Conservation (phyloP, 2,888 invertebrate species). For the Scaptomyza tumidula region DNA sequence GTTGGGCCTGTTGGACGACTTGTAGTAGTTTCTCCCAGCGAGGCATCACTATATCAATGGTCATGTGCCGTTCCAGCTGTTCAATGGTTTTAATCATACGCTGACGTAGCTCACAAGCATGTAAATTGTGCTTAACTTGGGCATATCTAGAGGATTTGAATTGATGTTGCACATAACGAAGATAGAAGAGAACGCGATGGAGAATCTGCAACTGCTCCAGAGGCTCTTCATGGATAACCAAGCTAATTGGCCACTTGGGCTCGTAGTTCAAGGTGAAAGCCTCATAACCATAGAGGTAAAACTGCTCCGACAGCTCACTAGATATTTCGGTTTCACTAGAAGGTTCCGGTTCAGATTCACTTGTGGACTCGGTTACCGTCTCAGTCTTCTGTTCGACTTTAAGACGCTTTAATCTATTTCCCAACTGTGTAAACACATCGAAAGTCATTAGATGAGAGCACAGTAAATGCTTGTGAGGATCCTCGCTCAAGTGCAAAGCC, state of each 20-base stretch:
- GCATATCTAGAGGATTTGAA: constrained; percentile 1
- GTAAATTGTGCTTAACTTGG: background rate
- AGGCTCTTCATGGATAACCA: constrained; percentile 46
- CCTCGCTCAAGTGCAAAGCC: constrained; percentile 27
- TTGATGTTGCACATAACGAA: constrained; percentile 53
- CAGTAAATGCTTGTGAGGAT: constrained; percentile 51
- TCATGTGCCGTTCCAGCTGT: constrained; percentile 58
- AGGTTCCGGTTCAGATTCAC: background rate
- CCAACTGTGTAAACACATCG: constrained; percentile 48
- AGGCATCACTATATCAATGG: constrained; percentile 47
- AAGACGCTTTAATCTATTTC: background rate
- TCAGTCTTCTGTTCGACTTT: background rate
- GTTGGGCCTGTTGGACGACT: constrained; percentile 17
- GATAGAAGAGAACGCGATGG: constrained; percentile 59
- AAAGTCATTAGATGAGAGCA: constrained; percentile 41
- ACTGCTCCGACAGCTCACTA: constrained; percentile 6
- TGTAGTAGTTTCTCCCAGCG: constrained; percentile 42
- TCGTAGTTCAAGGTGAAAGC: constrained; percentile 47
- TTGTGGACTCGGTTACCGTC: background rate
- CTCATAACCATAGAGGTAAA: constrained; percentile 49
- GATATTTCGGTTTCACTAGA: background rate
- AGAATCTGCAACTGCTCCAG: constrained; percentile 57
- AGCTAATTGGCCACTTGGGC: constrained; percentile 59
- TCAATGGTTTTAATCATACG: constrained; percentile 49
- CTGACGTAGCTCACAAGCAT: constrained; percentile 7